These are phyloP conservation scores for Aphaenogaster floridana DNA, from an alignment of 1,140 invertebrate species.

Conservation along the genomic window DNA sequence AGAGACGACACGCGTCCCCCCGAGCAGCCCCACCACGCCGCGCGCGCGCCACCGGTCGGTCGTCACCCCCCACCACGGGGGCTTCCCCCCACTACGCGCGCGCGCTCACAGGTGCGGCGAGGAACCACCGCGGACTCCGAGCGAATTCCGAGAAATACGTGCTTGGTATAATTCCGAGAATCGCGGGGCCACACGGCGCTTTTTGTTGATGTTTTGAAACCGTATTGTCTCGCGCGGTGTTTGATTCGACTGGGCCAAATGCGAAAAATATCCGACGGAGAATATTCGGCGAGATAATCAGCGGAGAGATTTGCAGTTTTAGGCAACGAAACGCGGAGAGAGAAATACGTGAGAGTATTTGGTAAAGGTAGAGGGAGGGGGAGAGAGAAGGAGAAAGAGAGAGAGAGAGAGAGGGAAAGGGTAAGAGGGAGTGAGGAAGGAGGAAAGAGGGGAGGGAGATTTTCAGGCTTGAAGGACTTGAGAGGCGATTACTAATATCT, in stretches of 20 bases:
- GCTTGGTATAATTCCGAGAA: neutral
- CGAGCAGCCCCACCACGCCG: neutral
- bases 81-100: neutral
- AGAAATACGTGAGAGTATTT: neutral
- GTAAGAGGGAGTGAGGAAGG: too few species aligned
- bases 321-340: neutral
- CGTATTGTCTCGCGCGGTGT: neutral
- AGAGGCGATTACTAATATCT: too few species aligned
- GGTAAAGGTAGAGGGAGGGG: neutral
- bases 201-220: conserved; percentile 32
- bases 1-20: conserved; percentile 74
- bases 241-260: neutral
- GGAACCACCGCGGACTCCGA: neutral
- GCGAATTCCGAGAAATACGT: conserved; percentile 18
- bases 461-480: too few species aligned
- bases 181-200: neutral
- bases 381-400: neutral
- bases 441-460: too few species aligned
- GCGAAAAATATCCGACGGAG: neutral
- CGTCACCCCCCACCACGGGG: neutral
- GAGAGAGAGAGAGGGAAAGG: too few species aligned
- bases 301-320: neutral
- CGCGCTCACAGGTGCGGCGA: conserved; percentile 18
- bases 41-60: neutral
- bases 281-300: neutral